Evolutionary conservation across 1,140 invertebrate species (phyloP), one percentile per base, ranked within the genome.

Genomic region (Thaumetopoea pityocampa): DNA sequence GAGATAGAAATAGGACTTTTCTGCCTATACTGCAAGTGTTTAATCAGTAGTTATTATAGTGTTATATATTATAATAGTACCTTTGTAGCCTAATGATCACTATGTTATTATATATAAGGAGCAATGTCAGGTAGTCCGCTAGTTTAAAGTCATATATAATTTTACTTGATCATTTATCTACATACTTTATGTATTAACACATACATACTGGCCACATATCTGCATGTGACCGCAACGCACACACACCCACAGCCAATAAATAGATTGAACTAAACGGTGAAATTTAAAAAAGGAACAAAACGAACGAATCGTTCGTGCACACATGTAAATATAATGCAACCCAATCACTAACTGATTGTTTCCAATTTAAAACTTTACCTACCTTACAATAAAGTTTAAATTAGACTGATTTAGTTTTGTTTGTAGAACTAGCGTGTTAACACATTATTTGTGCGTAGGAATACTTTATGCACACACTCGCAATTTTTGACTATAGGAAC

Each of bases 261-360:
- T 83, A 83, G 79, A 83, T 83, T 80, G 77, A 76, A 81, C 79
- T 83, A 83, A 83, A 83, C 74, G 79, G 77, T 83, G 79, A 81
- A 83, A 81, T 83, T 81, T 81, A 83, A 83, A 84, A 83, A 84
- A 84, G 68, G 74, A 84, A 84, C 63, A 80, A 84, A 84, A 84
- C 67, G 63, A 72, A 67, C 71, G 69, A 78, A 72, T 78, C 68
- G 65, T 63, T 60, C 61, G 50, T 69, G 36, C 80, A 80, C 74
- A 81, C 80, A 68, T 50, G 6, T 5, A 37, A 32, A 48, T 28
- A 20, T 56, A 76, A 80, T 83, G 79, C 77, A 83, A 70, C 68
- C 69, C 74, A 71, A 79, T 83, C 73, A 83, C 79, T 78, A 73
- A 57, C 37, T 30, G 8, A n/a, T 5, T 7, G 47, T 12, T 20